Conservation (phyloP, 2,113 vertebrate genomes). For the Microcebus tavaratra region DNA sequence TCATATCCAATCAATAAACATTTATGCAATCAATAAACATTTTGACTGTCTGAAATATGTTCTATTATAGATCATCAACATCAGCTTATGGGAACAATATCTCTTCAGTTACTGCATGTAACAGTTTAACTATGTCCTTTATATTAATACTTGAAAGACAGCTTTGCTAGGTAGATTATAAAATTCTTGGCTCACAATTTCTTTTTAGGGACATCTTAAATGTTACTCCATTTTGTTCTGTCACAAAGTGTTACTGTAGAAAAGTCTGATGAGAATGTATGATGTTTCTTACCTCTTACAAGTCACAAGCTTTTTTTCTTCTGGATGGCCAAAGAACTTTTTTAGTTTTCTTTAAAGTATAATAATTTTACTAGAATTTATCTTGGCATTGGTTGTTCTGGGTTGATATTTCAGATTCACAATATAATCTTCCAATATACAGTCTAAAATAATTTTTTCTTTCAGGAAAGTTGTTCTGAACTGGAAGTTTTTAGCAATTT, state of each 20-base stretch:
- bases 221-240: not conserved
- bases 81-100: not conserved
- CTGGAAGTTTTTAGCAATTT: not conserved
- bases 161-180: not conserved
- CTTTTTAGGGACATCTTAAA: not conserved
- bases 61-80: not conserved
- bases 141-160: not conserved
- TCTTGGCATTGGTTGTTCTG: not conserved
- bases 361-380: not conserved
- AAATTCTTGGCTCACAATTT: not conserved
- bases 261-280: not conserved
- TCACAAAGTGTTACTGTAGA: not conserved
- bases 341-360: not conserved
- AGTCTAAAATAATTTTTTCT: not conserved
- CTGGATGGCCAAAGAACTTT: not conserved
- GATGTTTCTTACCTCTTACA: not conserved
- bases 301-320: not conserved
- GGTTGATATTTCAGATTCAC: not conserved
- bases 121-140: not conserved
- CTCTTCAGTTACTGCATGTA: not conserved
- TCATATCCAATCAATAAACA: not conserved
- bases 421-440: not conserved
- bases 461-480: not conserved
- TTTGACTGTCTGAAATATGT: not conserved
- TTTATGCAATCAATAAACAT: not conserved